Evolutionary conservation across 2,113 vertebrate species (phyloP).

Genomic region (Notothenia rossii): DNA sequence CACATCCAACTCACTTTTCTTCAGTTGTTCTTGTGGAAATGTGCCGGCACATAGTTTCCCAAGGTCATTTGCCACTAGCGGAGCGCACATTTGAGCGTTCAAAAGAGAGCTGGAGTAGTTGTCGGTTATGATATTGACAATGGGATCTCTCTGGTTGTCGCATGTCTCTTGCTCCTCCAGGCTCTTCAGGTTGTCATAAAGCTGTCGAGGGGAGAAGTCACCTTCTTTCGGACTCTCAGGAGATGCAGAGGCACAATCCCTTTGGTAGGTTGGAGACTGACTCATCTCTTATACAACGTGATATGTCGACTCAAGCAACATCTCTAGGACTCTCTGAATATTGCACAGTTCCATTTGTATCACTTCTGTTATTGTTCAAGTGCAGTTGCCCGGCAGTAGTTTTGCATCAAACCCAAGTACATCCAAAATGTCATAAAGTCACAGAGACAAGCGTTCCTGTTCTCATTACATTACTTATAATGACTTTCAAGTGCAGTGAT

Average conservation of each 20-base stretch:
- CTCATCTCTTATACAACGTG: slow-evolving; percentile 64
- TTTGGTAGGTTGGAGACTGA: slow-evolving; percentile 52
- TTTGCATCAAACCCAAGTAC: slow-evolving; percentile 33
- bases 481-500: slow-evolving; percentile 20
- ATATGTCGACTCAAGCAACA: slow-evolving; percentile 62
- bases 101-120: slow-evolving; percentile 56
- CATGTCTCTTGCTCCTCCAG: slow-evolving; percentile 66
- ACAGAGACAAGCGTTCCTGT: slow-evolving; percentile 10
- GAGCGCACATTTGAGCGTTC: slow-evolving; percentile 53
- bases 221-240: slow-evolving; percentile 67
- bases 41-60: slow-evolving; percentile 42
- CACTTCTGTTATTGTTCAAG: slow-evolving; percentile 58
- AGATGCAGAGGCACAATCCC: slow-evolving; percentile 53
- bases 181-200: slow-evolving; percentile 66
- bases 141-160: slow-evolving; percentile 64
- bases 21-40: slow-evolving; percentile 51
- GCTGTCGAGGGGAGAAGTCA: slow-evolving; percentile 64
- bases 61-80: slow-evolving; percentile 72
- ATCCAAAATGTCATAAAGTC: slow-evolving; percentile 25
- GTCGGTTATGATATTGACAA: slow-evolving; percentile 68
- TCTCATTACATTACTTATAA: slow-evolving; percentile 27
- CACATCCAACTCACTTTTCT: slow-evolving; percentile 50
- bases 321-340: slow-evolving; percentile 55
- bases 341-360: slow-evolving; percentile 57
- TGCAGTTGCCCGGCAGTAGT: slow-evolving; percentile 42